These are phyloP conservation scores for Onychorhynchus coronatus DNA, from an alignment of 2,113 vertebrate genomes.

Conservation along the genomic window DNA sequence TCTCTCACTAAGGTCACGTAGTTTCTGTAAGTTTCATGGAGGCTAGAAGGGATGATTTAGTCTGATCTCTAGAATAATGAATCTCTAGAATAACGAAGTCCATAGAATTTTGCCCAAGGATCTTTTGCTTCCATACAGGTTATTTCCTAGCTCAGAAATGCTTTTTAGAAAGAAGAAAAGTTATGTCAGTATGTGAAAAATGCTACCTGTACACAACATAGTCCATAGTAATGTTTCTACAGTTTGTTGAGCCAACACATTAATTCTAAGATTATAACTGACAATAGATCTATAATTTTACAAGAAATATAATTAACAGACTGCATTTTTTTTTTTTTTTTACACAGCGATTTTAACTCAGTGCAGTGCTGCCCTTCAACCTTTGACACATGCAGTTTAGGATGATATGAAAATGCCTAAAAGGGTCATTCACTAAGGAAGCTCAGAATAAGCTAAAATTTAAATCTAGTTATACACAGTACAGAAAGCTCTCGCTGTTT, in stretches of 20 bases:
- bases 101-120: not conserved
- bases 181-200: not conserved
- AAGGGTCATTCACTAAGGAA: not conserved
- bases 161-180: not conserved
- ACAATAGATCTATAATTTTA: not conserved
- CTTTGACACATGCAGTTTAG: not conserved
- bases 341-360: not conserved
- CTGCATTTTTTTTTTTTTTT: not conserved
- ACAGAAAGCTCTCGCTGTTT: not conserved
- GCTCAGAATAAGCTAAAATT: not conserved
- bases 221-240: not conserved
- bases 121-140: not conserved
- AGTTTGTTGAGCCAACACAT: not conserved
- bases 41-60: not conserved
- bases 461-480: slow-evolving; percentile 4
- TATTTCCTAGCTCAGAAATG: not conserved
- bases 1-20: not conserved
- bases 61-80: not conserved
- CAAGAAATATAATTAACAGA: not conserved
- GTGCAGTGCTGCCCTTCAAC: not conserved
- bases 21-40: not conserved
- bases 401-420: not conserved
- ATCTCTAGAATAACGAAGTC: not conserved
- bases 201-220: not conserved
- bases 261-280: not conserved